Base-by-base conservation (phyloP, 2,888 invertebrate species). In the Acrobeloides nanus region DNA sequence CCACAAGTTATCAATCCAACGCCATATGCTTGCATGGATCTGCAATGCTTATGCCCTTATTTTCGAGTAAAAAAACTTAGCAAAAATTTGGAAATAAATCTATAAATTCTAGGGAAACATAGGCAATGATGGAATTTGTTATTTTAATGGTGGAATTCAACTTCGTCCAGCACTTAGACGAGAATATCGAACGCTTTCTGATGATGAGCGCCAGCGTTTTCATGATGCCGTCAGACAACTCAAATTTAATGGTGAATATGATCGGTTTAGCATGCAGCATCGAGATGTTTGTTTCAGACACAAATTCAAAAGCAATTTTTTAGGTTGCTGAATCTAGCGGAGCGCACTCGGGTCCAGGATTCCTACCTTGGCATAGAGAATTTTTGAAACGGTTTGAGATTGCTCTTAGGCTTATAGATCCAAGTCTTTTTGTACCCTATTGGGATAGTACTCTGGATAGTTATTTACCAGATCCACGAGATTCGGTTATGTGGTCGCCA, bases 351-450 rank as follows among this genome's bases (percentile, higher is more conserved):
- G 68, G 68, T 5, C 68, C 68, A 1, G 68, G 68, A 3, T 72
- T 71, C 53, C 37, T 10, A 32, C 17, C 17, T 10, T 8, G 39
- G 34, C 46, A 29, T 26, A 25, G 26, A 24, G 52, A 53, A 18
- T 52, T 42, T 29, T 38, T 27, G 25, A 47, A 59, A 26, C 46
- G 62, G 42, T 37, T 68, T 34, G 68, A 68, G 42, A 62, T 71
- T 37, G 68, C 71, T 3, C 46, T 72, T n/a, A 45, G 70, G 27
- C 52, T 64, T 51, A 65, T 74, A 43, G 71, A 75, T 17, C 75
- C 75, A 1, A 55, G 59, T 24, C 64, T 75, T 6, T 63, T 68
- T 12, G 55, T 75, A 33, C 75, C 75, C 2, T 75, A 74, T 53
- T 75, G 75, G 74, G 75, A 75, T 55, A 61, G 60, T 1, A 64